These are phyloP conservation scores for Corythucha ciliata DNA, from an alignment of 2,888 invertebrate genomes.

Conservation along the genomic window DNA sequence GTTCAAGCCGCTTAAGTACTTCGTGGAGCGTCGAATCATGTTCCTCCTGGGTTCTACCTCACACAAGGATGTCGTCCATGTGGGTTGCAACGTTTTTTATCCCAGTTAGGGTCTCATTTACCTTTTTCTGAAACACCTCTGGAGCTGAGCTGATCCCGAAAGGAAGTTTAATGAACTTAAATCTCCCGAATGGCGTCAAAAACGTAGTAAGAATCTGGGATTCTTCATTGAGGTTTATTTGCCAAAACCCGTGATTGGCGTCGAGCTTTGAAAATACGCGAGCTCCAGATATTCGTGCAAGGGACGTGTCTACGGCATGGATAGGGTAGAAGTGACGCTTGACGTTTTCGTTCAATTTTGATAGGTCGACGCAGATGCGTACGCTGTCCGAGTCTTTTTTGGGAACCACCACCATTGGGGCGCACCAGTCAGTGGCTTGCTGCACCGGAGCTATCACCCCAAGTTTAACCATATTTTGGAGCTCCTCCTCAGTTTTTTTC, in stretches of 20 bases:
- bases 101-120: conserved; percentile 10
- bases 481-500: background rate
- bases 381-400: conserved; percentile 1
- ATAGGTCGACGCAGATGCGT: conserved; percentile 2
- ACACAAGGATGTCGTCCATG: conserved; percentile 35
- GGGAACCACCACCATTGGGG: conserved; percentile 10
- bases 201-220: too few relatives aligned
- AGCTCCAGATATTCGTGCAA: conserved; percentile 4
- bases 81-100: conserved; percentile 26
- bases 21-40: conserved; percentile 25
- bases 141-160: too few relatives aligned
- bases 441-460: background rate
- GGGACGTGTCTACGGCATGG: background rate
- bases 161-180: background rate
- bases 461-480: background rate
- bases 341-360: conserved; percentile 2
- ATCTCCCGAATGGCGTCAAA: too few relatives aligned
- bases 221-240: background rate
- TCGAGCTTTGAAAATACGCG: conserved; percentile 4
- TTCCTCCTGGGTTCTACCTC: conserved; percentile 27
- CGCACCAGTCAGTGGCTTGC: conserved; percentile 12
- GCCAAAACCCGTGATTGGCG: conserved; percentile 7
- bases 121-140: conserved; percentile 4
- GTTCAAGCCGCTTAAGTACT: conserved; percentile 4
- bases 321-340: conserved; percentile 4